Evolutionary conservation across 2,113 vertebrate genomes (phyloP), one percentile per base, ranked within the genome.

Genomic region (Cervus canadensis): DNA sequence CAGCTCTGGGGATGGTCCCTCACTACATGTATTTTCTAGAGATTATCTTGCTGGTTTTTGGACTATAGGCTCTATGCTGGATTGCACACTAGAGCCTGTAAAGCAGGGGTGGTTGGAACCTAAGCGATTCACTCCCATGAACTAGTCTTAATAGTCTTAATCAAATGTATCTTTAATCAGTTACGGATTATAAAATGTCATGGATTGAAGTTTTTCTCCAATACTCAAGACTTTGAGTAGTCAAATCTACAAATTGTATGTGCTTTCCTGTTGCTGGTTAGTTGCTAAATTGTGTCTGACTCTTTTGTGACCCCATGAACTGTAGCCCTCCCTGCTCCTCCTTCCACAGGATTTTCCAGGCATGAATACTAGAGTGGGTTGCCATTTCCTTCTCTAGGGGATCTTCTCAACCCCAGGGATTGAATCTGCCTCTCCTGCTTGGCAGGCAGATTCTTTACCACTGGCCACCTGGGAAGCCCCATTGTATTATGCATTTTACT

Each of bases 21-120:
- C 3, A 4, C 16, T 17, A 13, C 11, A 2, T 3, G 5, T 4
- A 19, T 7, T 45, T 3, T 36, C 6, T 40, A 2, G 5, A 12
- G 23, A 45, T 40, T 78, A 40, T 79, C 10, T 28, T 28, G 14
- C 14, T 54, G 21, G 60, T 11, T 62, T 50, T 56, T 28, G 19
- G 21, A 12, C 30, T 30, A 3, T 16, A 36, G 2, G 19, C 11
- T 88, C 10, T 43, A 0, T 33, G 36, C 30, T 57, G 33, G 60
- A 14, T 12, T 12, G 10, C 26, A 89, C 11, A 43, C 43, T 40
- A 15, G 57, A 45, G 30, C 43, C 3, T 81, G 23, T 23, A 40
- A 91, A 40, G 6, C 33, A 43, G 3, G 13, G 7, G 9, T 16
- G 17, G 7, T 52, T 71, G 6, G 26, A 7, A 36, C 6, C 7